phyloP scores from a whole-genome alignment of 37 sponge, comb jelly and placozoan species.

The Spongia lamella region DNA sequence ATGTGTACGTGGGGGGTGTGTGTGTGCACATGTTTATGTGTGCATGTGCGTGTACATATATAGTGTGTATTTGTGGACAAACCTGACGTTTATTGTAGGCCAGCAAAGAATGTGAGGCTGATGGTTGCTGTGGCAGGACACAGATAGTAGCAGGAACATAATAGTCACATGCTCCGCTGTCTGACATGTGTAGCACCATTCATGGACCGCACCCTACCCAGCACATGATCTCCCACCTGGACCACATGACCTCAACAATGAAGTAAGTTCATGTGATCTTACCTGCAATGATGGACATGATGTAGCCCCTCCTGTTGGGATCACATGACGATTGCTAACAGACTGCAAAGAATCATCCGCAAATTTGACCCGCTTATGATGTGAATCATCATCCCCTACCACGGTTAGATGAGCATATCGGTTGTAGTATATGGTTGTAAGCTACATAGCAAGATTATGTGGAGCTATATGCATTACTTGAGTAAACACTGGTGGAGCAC shows the following conservation, averaged over 20 bases:
- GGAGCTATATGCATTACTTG: no score
- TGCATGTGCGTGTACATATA: constrained; percentile 6
- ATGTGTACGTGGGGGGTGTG: no score
- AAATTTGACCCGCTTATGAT: constrained; percentile 43
- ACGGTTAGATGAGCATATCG: no score
- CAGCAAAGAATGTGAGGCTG: not conserved
- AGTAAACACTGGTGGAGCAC: no score
- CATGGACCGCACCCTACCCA: constrained; percentile 63
- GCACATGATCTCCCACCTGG: constrained; percentile 54
- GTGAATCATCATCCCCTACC: not conserved
- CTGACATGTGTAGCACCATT: constrained; percentile 1
- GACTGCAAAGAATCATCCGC: constrained; percentile 30
- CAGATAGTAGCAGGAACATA: constrained; percentile 53
- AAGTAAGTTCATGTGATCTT: not conserved
- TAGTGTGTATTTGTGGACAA: constrained; percentile 20
- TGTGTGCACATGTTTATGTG: no score
- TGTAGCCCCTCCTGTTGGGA: constrained; percentile 62
- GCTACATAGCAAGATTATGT: no score
- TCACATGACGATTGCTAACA: not conserved
- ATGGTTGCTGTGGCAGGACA: constrained; percentile 6
- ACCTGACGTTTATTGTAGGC: constrained; percentile 35
- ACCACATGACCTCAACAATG: not conserved
- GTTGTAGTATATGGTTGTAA: no score
- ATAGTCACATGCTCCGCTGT: constrained; percentile 46
- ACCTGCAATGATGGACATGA: constrained; percentile 61